Conservation (phyloP, 2,888 invertebrate species). For the Rhamnusium bicolor region DNA sequence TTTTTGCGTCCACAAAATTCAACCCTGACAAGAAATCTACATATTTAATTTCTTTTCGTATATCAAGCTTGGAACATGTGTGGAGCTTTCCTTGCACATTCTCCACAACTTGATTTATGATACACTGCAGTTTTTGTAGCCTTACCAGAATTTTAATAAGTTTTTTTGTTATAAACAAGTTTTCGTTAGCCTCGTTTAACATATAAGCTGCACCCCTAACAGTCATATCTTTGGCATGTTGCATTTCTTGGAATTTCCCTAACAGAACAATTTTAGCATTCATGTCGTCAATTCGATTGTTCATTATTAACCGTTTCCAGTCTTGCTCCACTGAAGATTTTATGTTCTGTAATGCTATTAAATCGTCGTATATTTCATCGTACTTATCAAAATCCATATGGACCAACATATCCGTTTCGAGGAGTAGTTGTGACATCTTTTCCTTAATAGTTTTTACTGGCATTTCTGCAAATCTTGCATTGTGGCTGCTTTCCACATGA, state of each 20-base stretch:
- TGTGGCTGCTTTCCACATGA: slow-evolving; percentile 47
- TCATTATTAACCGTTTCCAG: slow-evolving; percentile 63
- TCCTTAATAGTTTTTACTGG: slow-evolving; percentile 62
- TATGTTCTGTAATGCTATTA: slow-evolving; percentile 63
- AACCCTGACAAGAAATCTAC: slow-evolving; percentile 70
- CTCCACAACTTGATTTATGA: slow-evolving; percentile 62
- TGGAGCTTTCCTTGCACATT: slow-evolving; percentile 64
- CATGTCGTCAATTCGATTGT: slow-evolving; percentile 59
- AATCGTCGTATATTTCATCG: slow-evolving; percentile 58
- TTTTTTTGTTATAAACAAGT: slow-evolving; percentile 60
- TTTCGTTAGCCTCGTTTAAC: slow-evolving; percentile 53
- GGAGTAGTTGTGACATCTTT: slow-evolving; percentile 60
- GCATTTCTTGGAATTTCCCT: slow-evolving; percentile 62
- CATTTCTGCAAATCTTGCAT: slow-evolving; percentile 47
- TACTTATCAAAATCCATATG: slow-evolving; percentile 62
- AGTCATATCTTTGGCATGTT: slow-evolving; percentile 58
- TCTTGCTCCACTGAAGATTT: slow-evolving; percentile 61
- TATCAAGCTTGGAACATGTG: slow-evolving; percentile 72
- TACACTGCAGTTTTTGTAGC: slow-evolving; percentile 65
- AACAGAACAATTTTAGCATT: slow-evolving; percentile 61
- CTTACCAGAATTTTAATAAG: slow-evolving; percentile 62
- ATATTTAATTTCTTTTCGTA: slow-evolving; percentile 73
- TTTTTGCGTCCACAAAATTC: slow-evolving; percentile 75
- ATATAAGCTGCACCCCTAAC: slow-evolving; percentile 54
- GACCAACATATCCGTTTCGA: slow-evolving; percentile 62